phyloP scores from a whole-genome alignment of 2,888 invertebrate genomes.

The Epinotia brunnichana region DNA sequence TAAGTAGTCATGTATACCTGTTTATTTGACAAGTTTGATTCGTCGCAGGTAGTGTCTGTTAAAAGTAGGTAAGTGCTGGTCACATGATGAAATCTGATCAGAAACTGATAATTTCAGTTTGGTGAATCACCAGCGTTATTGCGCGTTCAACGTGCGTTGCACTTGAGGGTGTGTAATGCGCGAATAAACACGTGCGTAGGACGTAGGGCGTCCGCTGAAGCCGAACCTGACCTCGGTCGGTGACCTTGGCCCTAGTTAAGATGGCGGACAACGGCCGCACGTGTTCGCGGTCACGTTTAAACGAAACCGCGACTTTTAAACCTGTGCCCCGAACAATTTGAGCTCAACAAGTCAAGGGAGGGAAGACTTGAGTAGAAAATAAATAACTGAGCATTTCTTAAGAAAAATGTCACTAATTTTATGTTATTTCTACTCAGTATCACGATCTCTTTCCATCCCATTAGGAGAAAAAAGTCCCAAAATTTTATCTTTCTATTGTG shows the following conservation, averaged over 20 bases:
- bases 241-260: slow-evolving; percentile 42
- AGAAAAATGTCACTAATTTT: too few relatives aligned
- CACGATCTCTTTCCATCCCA: too few relatives aligned
- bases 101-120: not conserved
- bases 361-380: not conserved
- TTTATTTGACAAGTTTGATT: too few relatives aligned
- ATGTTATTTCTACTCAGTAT: too few relatives aligned
- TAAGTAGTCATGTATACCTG: too few relatives aligned
- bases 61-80: too few relatives aligned
- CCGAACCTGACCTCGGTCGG: slow-evolving; percentile 28
- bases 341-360: too few relatives aligned
- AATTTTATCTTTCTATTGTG: too few relatives aligned
- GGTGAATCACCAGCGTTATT: not conserved
- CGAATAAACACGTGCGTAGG: slow-evolving; percentile 3
- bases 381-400: too few relatives aligned
- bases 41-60: too few relatives aligned
- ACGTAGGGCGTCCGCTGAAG: slow-evolving; percentile 5
- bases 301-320: slow-evolving; percentile 6
- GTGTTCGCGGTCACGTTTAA: slow-evolving; percentile 39
- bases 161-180: slow-evolving; percentile 1
- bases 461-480: too few relatives aligned
- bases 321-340: not conserved
- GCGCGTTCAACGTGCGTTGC: not conserved
- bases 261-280: slow-evolving; percentile 41
- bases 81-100: too few relatives aligned